These are phyloP conservation scores for Centropus unirufus DNA, from an alignment of 2,113 vertebrate species.

Conservation along the genomic window DNA sequence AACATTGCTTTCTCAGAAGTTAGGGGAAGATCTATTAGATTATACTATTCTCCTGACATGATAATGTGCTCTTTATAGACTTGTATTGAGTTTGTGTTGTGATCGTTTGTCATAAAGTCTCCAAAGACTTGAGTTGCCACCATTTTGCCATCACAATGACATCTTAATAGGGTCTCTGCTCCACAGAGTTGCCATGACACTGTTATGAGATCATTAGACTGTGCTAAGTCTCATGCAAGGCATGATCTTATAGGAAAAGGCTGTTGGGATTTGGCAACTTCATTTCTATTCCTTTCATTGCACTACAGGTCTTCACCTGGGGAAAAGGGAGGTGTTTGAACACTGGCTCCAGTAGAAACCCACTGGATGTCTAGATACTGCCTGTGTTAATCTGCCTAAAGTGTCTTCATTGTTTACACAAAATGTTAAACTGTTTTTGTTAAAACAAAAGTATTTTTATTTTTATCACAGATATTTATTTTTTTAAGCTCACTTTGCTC, in stretches of 20 bases:
- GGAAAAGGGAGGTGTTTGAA: not conserved
- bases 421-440: not conserved
- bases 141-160: conserved; percentile 71
- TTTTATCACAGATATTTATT: not conserved
- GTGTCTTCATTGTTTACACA: not conserved
- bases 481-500: not conserved
- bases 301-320: not conserved
- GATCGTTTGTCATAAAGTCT: conserved; percentile 49
- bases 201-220: conserved; percentile 66
- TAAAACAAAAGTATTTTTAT: not conserved
- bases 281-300: conserved; percentile 4
- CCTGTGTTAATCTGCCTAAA: not conserved
- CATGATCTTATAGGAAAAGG: conserved; percentile 14
- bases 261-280: conserved; percentile 22
- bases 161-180: conserved; percentile 69
- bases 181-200: conserved; percentile 49
- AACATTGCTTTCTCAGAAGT: conserved; percentile 23
- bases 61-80: conserved; percentile 51
- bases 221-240: conserved; percentile 18
- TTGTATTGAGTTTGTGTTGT: conserved; percentile 59
- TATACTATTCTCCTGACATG: conserved; percentile 49
- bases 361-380: not conserved
- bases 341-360: not conserved
- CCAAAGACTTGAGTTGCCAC: conserved; percentile 49
- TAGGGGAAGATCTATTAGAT: conserved; percentile 50